Percentiles rank a stretch among this genome's conserved stretches.
Conservation (phyloP, 2,888 invertebrate species). For the Trimorus sp. region DNA sequence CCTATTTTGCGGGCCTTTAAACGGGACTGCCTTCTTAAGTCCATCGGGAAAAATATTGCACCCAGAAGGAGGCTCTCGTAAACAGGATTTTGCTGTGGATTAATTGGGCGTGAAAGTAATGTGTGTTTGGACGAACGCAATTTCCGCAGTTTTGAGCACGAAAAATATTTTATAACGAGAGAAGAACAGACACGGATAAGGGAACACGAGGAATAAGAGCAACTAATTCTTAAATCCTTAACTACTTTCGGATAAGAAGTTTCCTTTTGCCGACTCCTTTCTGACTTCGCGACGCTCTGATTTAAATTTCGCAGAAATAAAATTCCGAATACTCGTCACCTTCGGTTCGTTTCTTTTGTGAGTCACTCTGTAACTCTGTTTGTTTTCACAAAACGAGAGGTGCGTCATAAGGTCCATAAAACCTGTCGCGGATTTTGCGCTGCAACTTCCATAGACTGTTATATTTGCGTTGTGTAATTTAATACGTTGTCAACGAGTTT, state of each 20-base stretch:
- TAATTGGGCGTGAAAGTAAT: constrained; percentile 37
- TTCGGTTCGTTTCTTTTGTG: constrained; percentile 59
- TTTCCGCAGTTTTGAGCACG: constrained; percentile 22
- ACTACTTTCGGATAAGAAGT: constrained; percentile 61
- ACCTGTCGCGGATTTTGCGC: constrained; percentile 44
- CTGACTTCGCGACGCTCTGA: constrained; percentile 52
- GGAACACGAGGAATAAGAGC: constrained; percentile 40
- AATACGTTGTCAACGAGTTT: constrained; percentile 25
- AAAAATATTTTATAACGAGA: constrained; percentile 47
- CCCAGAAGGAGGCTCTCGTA: background rate
- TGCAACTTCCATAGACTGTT: constrained; percentile 29
- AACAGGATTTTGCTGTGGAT: constrained; percentile 21
- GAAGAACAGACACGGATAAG: constrained; percentile 36
- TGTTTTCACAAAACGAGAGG: constrained; percentile 53
- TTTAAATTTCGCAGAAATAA: constrained; percentile 62
- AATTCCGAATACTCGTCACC: constrained; percentile 58
- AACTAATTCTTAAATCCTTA: constrained; percentile 61
- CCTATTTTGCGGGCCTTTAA: constrained; percentile 26
- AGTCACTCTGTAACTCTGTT: constrained; percentile 59
- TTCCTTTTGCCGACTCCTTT: constrained; percentile 49
- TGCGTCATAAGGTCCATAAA: constrained; percentile 55
- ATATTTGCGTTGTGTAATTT: constrained; percentile 17
- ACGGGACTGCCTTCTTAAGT: background rate
- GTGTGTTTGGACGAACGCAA: constrained; percentile 30
- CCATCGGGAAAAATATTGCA: no score